Percentiles rank a stretch among this genome's conserved stretches.
These are phyloP conservation scores for Drosophila sechellia DNA, from an alignment of 1,140 invertebrate species.

Conservation along the genomic window DNA sequence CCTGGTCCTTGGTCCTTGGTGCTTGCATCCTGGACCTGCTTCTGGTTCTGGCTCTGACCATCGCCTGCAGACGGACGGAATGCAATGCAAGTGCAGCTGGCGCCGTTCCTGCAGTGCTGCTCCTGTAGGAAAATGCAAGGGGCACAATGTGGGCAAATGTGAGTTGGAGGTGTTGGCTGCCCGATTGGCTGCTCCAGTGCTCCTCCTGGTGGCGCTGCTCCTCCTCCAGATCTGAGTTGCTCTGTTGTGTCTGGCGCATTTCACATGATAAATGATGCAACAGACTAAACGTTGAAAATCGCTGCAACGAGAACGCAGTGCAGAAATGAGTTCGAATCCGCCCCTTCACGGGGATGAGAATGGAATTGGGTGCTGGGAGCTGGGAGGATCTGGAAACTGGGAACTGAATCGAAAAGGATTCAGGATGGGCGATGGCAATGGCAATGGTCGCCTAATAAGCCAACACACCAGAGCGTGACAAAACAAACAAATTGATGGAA, in stretches of 20 bases:
- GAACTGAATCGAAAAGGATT: not conserved
- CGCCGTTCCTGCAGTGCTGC: slow-evolving; percentile 29
- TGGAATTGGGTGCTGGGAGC: not conserved
- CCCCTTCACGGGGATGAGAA: not conserved
- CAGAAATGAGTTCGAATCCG: slow-evolving; percentile 10
- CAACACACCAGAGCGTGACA: slow-evolving; percentile 60
- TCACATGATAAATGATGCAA: slow-evolving; percentile 81
- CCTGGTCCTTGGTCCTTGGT: slow-evolving; percentile 1
- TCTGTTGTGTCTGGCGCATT: slow-evolving; percentile 78
- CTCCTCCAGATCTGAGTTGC: slow-evolving; percentile 23
- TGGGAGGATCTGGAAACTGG: not conserved
- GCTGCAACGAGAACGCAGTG: slow-evolving; percentile 28
- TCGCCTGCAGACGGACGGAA: slow-evolving; percentile 7
- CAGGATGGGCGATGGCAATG: slow-evolving; percentile 1
- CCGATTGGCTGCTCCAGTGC: slow-evolving; percentile 19
- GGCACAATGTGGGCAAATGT: not conserved
- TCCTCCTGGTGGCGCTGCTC: not conserved
- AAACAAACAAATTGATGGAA: slow-evolving; percentile 73
- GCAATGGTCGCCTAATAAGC: slow-evolving; percentile 52
- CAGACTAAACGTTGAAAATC: slow-evolving; percentile 74
- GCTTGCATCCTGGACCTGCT: slow-evolving; percentile 18
- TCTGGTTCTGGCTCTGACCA: slow-evolving; percentile 40
- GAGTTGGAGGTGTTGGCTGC: slow-evolving; percentile 1
- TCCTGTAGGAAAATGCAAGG: slow-evolving; percentile 8
- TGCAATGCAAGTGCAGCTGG: slow-evolving; percentile 53